phyloP scores from a whole-genome alignment of 2,797 vertebrate genomes.

The Microctenopoma stevenorrisi region DNA sequence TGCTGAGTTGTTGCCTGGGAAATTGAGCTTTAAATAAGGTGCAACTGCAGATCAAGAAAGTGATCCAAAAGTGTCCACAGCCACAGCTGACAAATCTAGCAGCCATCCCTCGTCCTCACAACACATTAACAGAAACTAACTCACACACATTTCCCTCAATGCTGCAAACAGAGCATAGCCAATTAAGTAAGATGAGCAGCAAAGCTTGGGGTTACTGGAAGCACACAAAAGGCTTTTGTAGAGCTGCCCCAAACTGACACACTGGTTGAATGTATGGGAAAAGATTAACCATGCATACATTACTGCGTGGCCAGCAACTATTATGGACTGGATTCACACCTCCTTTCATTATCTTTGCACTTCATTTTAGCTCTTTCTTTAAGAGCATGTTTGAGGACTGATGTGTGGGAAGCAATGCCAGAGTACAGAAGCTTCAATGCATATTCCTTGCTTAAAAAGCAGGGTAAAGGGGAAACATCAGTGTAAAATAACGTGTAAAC shows the following conservation, averaged over 20 bases:
- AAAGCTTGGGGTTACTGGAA: constrained; percentile 78
- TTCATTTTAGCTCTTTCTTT: constrained; percentile 17
- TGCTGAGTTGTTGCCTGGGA: too few species aligned
- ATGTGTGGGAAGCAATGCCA: constrained; percentile 17
- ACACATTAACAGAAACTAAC: constrained; percentile 12
- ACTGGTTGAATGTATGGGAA: constrained; percentile 72
- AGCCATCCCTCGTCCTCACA: constrained; percentile 30
- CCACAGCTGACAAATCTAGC: constrained; percentile 35
- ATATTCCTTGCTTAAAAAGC: constrained; percentile 17
- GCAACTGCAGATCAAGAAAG: constrained; percentile 5
- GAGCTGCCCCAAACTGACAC: constrained; percentile 59
- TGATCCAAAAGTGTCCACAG: constrained; percentile 10
- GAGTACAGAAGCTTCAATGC: background rate
- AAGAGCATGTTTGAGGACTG: constrained; percentile 28
- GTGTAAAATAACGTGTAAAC: background rate
- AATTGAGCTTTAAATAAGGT: too few species aligned
- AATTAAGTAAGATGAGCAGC: constrained; percentile 75
- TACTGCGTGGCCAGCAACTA: constrained; percentile 39
- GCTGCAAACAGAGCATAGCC: constrained; percentile 77
- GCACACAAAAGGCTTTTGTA: constrained; percentile 79
- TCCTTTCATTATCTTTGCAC: constrained; percentile 14
- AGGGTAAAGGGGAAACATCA: background rate
- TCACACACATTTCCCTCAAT: constrained; percentile 43
- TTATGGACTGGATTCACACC: constrained; percentile 34
- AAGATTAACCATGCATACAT: constrained; percentile 68